These are phyloP conservation scores for Leptinotarsa texana DNA, from an alignment of 1,140 invertebrate species.

Conservation along the genomic window DNA sequence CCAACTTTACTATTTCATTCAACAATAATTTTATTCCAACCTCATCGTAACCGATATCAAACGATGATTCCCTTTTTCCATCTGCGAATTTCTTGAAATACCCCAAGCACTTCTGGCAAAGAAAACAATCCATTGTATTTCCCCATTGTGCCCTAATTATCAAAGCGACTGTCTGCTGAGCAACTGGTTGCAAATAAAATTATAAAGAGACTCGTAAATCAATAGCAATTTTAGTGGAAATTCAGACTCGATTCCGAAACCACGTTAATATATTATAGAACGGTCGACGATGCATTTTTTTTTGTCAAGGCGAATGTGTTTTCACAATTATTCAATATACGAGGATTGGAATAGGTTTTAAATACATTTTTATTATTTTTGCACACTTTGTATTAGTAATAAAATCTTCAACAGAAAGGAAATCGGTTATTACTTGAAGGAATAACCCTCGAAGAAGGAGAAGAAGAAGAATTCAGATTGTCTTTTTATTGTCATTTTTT, in stretches of 20 bases:
- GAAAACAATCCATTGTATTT: constrained; percentile 1
- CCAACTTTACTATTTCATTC: too few relatives aligned
- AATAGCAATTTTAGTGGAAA: constrained; percentile 44
- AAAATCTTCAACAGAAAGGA: too few relatives aligned
- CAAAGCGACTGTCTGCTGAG: constrained; percentile 35
- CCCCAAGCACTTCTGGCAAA: neutral
- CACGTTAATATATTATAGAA: constrained; percentile 35
- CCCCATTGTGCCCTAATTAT: constrained; percentile 32
- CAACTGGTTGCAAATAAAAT: constrained; percentile 47
- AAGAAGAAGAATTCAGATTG: too few relatives aligned
- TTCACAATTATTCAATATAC: too few relatives aligned
- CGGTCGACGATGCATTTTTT: neutral
- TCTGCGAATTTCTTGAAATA: neutral
- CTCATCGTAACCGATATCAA: neutral
- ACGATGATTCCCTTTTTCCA: neutral
- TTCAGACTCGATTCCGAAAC: constrained; percentile 39
- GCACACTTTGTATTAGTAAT: too few relatives aligned
- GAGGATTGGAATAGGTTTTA: too few relatives aligned
- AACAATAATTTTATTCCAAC: too few relatives aligned
- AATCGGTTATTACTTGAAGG: too few relatives aligned
- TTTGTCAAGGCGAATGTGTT: too few relatives aligned
- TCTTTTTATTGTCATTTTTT: too few relatives aligned
- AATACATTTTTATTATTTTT: too few relatives aligned
- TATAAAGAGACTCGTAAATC: constrained; percentile 41
- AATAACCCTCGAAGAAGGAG: too few relatives aligned